Base-by-base conservation (phyloP, 2,797 vertebrate species). In the Myripristis jacobus region DNA sequence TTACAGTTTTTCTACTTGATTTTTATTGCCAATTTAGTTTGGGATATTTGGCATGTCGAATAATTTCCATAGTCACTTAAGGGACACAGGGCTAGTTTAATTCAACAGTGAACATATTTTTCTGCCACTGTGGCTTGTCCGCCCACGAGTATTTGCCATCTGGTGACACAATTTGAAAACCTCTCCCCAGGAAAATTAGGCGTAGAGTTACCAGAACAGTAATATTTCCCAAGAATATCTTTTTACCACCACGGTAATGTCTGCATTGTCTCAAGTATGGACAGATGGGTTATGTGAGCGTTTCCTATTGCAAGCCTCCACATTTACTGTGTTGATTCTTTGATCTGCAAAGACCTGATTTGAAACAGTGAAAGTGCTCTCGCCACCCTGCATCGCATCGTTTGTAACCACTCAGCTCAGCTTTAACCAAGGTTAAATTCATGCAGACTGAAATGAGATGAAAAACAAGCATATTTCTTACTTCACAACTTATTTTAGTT, bases 1-100 rank as follows among this genome's bases (percentile, higher is more conserved):
- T 85, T 82, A 76, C 53, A 77, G 66, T 85, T 88, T 82, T 83
- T 82, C 66, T 63, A 8, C 81, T 86, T 86, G 66, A 87, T 91
- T 92, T 86, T 86, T 89, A 91, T 86, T 88, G 80, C 80, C 86
- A 89, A 86, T 89, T 82, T 80, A 73, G 72, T 83, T 89, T 57
- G 70, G 73, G 47, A 22, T 84, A 75, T 85, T 87, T 88, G 89
- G 89, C 91, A 84, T 82, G 70, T 74, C 80, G 58, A 75, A 77
- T 90, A 80, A 91, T 90, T 77, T 90, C 65, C 84, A 87, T 83
- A 81, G 82, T 83, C 80, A 84, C 81, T 85, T 86, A 82, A 84
- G 83, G 81, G 85, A 88, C 73, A 72, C 52, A 12, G 66, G 76
- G 79, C 81, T 86, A 81, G 77, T 86, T 89, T 84, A 89, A 88